Conservation (phyloP, 2,888 invertebrate genomes). For the Agrotis ipsilon region DNA sequence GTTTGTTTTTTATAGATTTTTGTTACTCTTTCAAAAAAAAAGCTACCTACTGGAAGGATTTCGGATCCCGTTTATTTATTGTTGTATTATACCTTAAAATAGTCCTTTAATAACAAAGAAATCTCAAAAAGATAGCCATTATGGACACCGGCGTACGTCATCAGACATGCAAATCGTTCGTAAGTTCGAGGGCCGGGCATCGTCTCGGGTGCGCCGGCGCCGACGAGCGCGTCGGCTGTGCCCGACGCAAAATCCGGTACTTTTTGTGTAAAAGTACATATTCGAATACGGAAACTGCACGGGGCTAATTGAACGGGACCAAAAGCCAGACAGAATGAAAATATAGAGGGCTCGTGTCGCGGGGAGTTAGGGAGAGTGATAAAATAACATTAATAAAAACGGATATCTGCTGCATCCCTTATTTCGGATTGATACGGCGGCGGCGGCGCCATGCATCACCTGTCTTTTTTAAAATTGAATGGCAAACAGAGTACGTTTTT, state of each 20-base stretch:
- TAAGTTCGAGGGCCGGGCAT: conserved; percentile 54
- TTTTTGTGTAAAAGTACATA: conserved; percentile 22
- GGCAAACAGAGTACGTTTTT: background rate
- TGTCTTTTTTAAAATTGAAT: too few species aligned
- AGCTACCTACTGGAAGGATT: too few species aligned
- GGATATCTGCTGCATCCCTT: too few species aligned
- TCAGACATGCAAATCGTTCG: conserved; percentile 54
- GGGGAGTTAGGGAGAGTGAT: background rate
- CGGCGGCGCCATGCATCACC: too few species aligned
- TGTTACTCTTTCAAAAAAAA: too few species aligned
- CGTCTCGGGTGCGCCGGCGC: conserved; percentile 56
- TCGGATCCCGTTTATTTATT: too few species aligned
- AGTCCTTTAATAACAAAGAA: background rate
- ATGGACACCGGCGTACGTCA: conserved; percentile 43
- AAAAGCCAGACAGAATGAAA: background rate
- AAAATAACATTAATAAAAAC: background rate
- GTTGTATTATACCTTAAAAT: background rate
- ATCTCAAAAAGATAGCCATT: background rate
- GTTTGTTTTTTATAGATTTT: too few species aligned
- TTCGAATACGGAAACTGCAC: background rate
- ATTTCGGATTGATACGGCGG: too few species aligned
- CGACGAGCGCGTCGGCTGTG: conserved; percentile 29
- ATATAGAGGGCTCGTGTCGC: too few species aligned
- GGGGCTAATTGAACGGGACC: background rate
- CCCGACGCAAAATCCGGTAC: background rate